phyloP scores from a whole-genome alignment of 2,113 vertebrate genomes.

The Anhinga rufa region DNA sequence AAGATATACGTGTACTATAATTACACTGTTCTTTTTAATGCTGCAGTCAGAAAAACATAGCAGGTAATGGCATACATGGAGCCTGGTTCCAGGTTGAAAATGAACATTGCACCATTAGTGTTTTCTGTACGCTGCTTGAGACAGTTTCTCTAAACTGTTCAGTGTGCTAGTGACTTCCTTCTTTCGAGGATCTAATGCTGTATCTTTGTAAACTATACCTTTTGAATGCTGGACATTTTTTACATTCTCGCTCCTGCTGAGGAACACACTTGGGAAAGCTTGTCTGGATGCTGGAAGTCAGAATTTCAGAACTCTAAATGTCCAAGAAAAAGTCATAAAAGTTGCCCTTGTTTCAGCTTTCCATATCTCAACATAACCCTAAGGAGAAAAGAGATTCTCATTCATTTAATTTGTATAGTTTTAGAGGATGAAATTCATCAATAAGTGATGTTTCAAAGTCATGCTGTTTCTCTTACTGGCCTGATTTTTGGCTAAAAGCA shows the following conservation, averaged over 20 bases:
- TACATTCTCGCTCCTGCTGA: not conserved
- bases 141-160: not conserved
- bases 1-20: not conserved
- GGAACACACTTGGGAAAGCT: not conserved
- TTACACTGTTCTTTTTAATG: not conserved
- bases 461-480: not conserved
- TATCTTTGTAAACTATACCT: not conserved
- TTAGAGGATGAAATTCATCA: not conserved
- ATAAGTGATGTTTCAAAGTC: not conserved
- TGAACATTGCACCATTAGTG: not conserved
- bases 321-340: not conserved
- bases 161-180: not conserved
- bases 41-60: not conserved
- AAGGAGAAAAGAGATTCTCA: not conserved
- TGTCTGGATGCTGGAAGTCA: not conserved
- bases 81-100: not conserved
- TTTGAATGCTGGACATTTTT: not conserved
- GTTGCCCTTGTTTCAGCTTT: not conserved
- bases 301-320: not conserved
- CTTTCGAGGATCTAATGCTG: not conserved
- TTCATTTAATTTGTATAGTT: not conserved
- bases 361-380: accelerated
- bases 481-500: not conserved
- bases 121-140: not conserved
- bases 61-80: not conserved